Evolutionary conservation across 2,797 vertebrate species (phyloP), one percentile per base, ranked within the genome.

Genomic region (Lepus oiostolus): DNA sequence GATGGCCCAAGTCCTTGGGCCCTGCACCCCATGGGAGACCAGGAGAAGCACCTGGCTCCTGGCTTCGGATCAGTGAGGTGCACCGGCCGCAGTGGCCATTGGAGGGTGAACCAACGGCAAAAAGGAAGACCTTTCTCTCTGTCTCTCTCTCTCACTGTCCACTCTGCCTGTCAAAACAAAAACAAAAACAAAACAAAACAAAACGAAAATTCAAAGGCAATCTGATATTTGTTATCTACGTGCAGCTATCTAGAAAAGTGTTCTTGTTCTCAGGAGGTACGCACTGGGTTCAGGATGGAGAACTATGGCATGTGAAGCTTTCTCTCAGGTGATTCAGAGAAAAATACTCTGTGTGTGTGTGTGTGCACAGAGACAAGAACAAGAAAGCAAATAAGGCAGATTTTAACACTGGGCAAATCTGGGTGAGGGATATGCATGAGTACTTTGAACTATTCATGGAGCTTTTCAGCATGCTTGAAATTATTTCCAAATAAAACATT

Each of bases 401-500:
- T 90, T 28, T 21, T 74, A 16, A 70, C 28, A 42, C 6, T 14
- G 42, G 8, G 28, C 52, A n/a, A 54, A 1, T 35, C 35, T 76
- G 54, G 47, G 75, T 70, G 74, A 93, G 12, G 7, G 8, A 30
- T 30, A 22, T 38, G 42, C 24, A 30, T 17, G 0, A 60, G 4
- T 84, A 85, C 7, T 93, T 67, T 58, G 35, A n/a, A 85, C 60
- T 60, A 54, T 17, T 58, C 16, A n/a, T 47, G 58, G 72, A 84
- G 2, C 32, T 85, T 88, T 50, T n/a, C 16, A 67, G 16, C 60
- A 62, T 58, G 4, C 87, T 82, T 75, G 84, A 88, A 81, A 77
- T 62, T 67, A 88, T 89, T 91, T 85, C 47, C 60, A 76, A 95
- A 87, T 68, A 88, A 96, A 88, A 68, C 28, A n/a, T 94, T 67